Percentiles rank a stretch among this genome's conserved stretches.
phyloP scores from a whole-genome alignment of 2,113 vertebrate species.

The Telmatochromis brichardi region DNA sequence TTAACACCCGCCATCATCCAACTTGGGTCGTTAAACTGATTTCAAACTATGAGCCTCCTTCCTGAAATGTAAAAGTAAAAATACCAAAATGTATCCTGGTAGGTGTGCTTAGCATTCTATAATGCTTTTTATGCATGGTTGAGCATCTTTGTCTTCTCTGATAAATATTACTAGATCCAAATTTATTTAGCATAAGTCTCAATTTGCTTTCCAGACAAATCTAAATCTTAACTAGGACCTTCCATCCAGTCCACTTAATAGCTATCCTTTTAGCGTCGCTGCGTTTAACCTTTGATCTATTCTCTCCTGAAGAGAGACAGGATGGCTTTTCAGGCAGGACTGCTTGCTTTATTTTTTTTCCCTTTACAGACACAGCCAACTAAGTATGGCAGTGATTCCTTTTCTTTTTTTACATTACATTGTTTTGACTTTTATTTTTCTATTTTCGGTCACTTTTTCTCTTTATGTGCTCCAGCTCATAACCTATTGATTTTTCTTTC shows the following conservation, averaged over 20 bases:
- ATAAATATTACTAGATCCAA: neutral
- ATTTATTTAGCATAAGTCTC: neutral
- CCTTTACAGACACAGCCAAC: conserved; percentile 10
- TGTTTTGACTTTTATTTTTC: neutral
- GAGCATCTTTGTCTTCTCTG: neutral
- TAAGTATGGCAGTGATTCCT: conserved; percentile 14
- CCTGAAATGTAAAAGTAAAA: conserved; percentile 12
- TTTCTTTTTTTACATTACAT: neutral
- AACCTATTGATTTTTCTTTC: neutral
- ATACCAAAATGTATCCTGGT: neutral
- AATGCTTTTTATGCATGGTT: neutral
- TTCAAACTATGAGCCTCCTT: conserved; percentile 42
- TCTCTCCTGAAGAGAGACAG: conserved; percentile 22
- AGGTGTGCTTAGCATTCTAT: neutral
- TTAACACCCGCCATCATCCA: neutral
- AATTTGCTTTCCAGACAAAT: neutral
- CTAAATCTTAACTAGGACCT: neutral
- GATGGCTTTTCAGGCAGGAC: conserved; percentile 44
- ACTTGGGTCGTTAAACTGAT: neutral
- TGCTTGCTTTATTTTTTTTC: neutral
- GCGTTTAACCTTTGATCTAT: neutral
- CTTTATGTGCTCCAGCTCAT: neutral
- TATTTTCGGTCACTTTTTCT: conserved; percentile 16
- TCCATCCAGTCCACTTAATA: conserved; percentile 32
- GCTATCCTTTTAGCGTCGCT: neutral